Evolutionary conservation across 2,888 invertebrate genomes (phyloP).

Genomic region (Caenorhabditis macrosperma): DNA sequence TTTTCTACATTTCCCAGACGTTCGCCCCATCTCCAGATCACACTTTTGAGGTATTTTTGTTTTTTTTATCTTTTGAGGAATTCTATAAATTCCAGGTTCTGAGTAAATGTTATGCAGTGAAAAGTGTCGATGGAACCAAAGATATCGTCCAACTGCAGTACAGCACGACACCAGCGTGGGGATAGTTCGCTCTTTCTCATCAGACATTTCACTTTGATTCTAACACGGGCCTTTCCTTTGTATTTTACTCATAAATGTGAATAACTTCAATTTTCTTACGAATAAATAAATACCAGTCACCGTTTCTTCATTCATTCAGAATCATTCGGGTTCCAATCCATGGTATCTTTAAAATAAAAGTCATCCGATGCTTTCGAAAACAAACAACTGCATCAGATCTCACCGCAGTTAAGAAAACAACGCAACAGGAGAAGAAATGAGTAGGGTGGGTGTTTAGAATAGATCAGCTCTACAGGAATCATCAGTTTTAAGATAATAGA

Average conservation of each 20-base stretch:
- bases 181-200: constrained; percentile 36
- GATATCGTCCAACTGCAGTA: constrained; percentile 65
- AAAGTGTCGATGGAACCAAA: constrained; percentile 41
- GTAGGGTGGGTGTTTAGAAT: not conserved
- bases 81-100: constrained; percentile 30
- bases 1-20: constrained; percentile 63
- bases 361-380: too few relatives aligned
- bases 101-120: constrained; percentile 53
- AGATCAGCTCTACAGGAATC: not conserved
- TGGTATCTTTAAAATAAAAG: too few relatives aligned
- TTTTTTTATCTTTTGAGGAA: not conserved
- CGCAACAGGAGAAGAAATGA: not conserved
- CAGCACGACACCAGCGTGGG: constrained; percentile 69
- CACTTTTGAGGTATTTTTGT: constrained; percentile 56
- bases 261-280: not conserved
- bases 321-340: not conserved
- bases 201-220: not conserved
- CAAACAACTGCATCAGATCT: too few relatives aligned
- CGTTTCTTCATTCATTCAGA: not conserved
- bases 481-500: constrained; percentile 19
- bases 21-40: constrained; percentile 71
- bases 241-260: not conserved
- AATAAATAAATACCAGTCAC: not conserved
- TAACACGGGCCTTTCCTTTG: not conserved
- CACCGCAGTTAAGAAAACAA: not conserved